Base-by-base conservation (phyloP, 2,113 vertebrate genomes). In the Amphiprion ocellaris region DNA sequence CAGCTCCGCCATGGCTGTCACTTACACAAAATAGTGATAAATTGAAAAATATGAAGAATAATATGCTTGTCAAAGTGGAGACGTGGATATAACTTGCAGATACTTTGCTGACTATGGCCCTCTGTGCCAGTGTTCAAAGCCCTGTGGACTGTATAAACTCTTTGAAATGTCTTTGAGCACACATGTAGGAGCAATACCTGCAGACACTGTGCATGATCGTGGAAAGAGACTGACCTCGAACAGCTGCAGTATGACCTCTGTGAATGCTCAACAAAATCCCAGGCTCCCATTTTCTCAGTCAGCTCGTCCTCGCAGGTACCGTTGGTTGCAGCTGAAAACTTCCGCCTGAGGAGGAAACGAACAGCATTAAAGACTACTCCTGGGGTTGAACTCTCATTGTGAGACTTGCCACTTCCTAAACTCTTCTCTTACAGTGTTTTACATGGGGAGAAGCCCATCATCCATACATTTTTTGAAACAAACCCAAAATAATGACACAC, bases 201-300 rank as follows among this genome's bases (percentile, higher is more conserved):
- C 46, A 47, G 21, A 50, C 7, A 21, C 17, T 26, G 23, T 23
- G 23, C 17, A 15, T 12, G 46, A 7, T 37, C 63, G 19, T 41
- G 52, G 69, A 23, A 28, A 61, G 54, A 3, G 59, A 73, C 88
- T 47, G 93, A 98, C 98, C 98, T 98, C 77, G 96, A 98, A 93
- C 98, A 99, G 93, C 94, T 96, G 93, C 98, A 99, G 89, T 92
- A 95, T 79, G 97, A 96, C 94, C 96, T 96, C 83, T 98, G 95
- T 0, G 96, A 97, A 78, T 95, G 93, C 94, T 98, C 97, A 62
- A 99, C 96, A 90, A 99, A 99, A 92, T 98, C 96, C 98, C 98
- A 99, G 70, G 93, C 91, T 86, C 94, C 96, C 56, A 95, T 82
- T 94, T 96, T 97, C 74, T 96, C 95, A 44, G 81, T 77, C 62